Evolutionary conservation across 2,113 vertebrate species (phyloP).

Genomic region (Scortum barcoo): DNA sequence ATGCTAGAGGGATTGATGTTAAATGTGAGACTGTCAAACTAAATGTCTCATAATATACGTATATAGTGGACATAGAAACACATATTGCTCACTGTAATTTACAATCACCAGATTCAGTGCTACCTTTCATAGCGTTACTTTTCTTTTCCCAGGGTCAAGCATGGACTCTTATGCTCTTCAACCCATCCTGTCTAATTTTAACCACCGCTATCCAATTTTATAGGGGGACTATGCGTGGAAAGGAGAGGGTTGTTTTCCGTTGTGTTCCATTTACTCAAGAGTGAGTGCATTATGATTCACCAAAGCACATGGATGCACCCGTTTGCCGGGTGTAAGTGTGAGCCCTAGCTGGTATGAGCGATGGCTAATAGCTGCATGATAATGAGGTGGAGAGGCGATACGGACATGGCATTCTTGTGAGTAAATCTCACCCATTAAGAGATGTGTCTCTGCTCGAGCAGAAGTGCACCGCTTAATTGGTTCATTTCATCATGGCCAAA

Average conservation of each 20-base stretch:
- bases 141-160: constrained; percentile 16
- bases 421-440: constrained; percentile 66
- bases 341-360: constrained; percentile 60
- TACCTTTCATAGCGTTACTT: constrained; percentile 5
- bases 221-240: not conserved
- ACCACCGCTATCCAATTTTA: not conserved
- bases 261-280: constrained; percentile 55
- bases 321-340: constrained; percentile 48
- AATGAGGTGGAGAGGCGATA: constrained; percentile 66
- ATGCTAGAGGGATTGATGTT: not conserved
- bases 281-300: constrained; percentile 68
- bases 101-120: not conserved
- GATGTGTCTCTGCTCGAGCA: constrained; percentile 69
- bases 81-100: not conserved
- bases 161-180: constrained; percentile 26
- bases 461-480: constrained; percentile 77
- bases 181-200: constrained; percentile 39
- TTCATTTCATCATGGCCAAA: constrained; percentile 75
- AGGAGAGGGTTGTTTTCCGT: constrained; percentile 18
- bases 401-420: constrained; percentile 56
- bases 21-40: not conserved
- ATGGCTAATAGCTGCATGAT: constrained; percentile 70
- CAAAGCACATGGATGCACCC: constrained; percentile 55
- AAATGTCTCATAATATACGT: not conserved
- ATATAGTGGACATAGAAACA: not conserved